Conservation (phyloP, 2,888 invertebrate genomes). For the Stenodera caucasica region DNA sequence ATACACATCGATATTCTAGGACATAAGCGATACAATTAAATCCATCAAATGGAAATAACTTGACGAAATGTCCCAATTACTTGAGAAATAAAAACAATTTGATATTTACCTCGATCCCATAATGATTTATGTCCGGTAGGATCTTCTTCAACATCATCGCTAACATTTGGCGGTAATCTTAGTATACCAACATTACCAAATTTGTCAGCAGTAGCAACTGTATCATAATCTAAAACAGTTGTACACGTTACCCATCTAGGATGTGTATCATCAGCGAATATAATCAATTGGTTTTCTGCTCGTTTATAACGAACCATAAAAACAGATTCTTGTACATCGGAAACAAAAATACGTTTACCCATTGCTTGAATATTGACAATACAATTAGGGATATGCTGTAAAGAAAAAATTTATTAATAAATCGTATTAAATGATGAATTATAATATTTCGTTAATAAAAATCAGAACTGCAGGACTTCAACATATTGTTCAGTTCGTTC, state of each 20-base stretch:
- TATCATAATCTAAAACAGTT: slow-evolving; percentile 92
- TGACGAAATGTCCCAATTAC: slow-evolving; percentile 12
- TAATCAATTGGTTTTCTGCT: slow-evolving; percentile 94
- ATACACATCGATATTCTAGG: slow-evolving; percentile 19
- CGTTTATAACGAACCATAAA: slow-evolving; percentile 94
- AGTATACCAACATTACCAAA: slow-evolving; percentile 91
- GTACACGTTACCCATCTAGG: slow-evolving; percentile 95
- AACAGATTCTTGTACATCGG: slow-evolving; percentile 96
- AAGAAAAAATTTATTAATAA: slow-evolving; percentile 32
- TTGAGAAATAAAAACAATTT: slow-evolving; percentile 5
- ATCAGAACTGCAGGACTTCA: slow-evolving; percentile 52
- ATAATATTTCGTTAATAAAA: slow-evolving; percentile 1
- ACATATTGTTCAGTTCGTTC: slow-evolving; percentile 36
- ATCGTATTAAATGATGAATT: not conserved
- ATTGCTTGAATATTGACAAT: slow-evolving; percentile 92
- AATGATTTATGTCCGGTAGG: slow-evolving; percentile 97
- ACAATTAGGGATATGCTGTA: slow-evolving; percentile 90
- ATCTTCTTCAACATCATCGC: slow-evolving; percentile 99
- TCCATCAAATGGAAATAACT: slow-evolving; percentile 20
- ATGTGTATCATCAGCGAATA: slow-evolving; percentile 98
- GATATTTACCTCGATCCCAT: slow-evolving; percentile 76
- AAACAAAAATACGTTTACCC: slow-evolving; percentile 91
- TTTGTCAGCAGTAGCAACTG: slow-evolving; percentile 95
- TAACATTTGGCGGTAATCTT: slow-evolving; percentile 85
- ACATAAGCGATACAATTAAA: slow-evolving; percentile 19